Evolutionary conservation across 1,140 invertebrate genomes (phyloP), one percentile per base, ranked within the genome.

Genomic region (Ips typographus): DNA sequence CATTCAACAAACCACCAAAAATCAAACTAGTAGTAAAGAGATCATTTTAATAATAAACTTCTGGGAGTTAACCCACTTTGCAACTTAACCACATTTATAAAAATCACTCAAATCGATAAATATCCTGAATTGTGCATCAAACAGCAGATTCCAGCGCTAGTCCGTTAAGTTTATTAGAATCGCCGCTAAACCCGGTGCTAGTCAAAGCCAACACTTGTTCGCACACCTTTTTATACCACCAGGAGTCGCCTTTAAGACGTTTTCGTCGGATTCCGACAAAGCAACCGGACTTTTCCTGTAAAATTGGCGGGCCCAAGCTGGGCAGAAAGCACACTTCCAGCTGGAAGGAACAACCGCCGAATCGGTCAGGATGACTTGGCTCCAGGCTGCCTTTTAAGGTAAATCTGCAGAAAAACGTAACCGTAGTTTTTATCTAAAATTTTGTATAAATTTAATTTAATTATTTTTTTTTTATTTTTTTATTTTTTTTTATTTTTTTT

Each of bases 211-310:
- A 82, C 43, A 94, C 86, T 80, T 94, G 88, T 80, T 95, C 92
- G 76, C 91, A 93, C n/a, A 94, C 85, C 68, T 86, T 87, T 78
- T 94, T 94, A 77, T 95, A 95, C 64, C 90, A 87, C 91, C 93
- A 94, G 2, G 89, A 87, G 78, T 94, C 90, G 2, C 93, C 93
- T 77, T 91, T 91, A 1, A 94, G 83, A 64, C 93, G 80, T 76
- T 93, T 94, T 47, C 93, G 83, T 70, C 88, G 83, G 41, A 94
- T 90, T 36, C 90, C 91, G 42, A 92, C 85, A 41, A 86, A 80
- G 44, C 3, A 68, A 75, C 78, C 74, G 6, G 44, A 22, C 22
- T 8, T 49, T 39, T 68, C 40, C 2, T 55, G 6, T 2, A 72
- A 57, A 5, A 68, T 52, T 3, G 71, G 70, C 52, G 75, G 73